Base-by-base conservation (phyloP, 2,113 vertebrate species). In the Pelecanoides urinatrix region DNA sequence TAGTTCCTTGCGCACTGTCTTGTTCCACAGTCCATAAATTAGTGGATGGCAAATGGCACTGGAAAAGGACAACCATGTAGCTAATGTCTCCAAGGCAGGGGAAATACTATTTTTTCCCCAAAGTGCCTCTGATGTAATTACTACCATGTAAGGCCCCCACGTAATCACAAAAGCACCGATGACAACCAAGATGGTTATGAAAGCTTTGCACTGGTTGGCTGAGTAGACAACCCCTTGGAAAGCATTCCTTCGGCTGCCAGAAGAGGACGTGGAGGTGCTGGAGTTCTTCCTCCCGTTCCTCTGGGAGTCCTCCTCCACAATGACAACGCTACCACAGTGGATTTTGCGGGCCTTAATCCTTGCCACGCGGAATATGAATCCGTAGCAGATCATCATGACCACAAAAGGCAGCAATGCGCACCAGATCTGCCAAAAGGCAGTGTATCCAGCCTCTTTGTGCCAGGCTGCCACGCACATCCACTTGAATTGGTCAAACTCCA, bases 1-100 rank as follows among this genome's bases (percentile, higher is more conserved):
- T 9, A 99, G 98, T 44, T 99, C 99, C 96, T 99, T 99, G 88
- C 99, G 99, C 32, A 99, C 99, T 0, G 99, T 99, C 98, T 99
- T 99, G 96, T 99, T 99, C 99, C 99, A 99, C 72, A 99, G 97
- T 20, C 99, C 99, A 3, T 99, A 99, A 97, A 99, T 99, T 14
- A 99, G 98, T 0, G 99, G 99, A 88, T 99, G 99, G 96, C 99
- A 99, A 82, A 98, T 98, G 8, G 99, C 99, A 45, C 99, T 99
- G 94, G 98, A 98, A 61, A 99, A 99, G 18, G 99, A 99, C 74
- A 99, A 97, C 99, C 99, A 99, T 0, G 99, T 99, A 62, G 99
- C 99, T 84, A 99, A 95, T 4, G 99, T 99, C 98, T 99, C 99
- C 97, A 99, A 77, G 65, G 98, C 95, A 44, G 98, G 99, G 59